Conservation (phyloP, 2,113 vertebrate genomes). For the Atherinomorus stipes region DNA sequence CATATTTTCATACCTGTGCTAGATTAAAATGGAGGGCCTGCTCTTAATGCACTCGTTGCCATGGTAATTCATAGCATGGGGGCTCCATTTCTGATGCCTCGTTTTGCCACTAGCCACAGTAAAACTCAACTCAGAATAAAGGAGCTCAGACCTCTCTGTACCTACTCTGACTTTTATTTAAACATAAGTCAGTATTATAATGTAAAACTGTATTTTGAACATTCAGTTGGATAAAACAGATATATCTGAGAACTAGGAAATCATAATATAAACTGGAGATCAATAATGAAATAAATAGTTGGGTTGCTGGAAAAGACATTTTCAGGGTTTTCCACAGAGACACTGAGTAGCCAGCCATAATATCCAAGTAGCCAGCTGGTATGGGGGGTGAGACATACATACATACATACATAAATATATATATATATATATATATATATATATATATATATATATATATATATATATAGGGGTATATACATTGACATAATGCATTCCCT, state of each 20-base stretch:
- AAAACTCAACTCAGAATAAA: neutral
- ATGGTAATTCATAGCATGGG: slow-evolving; percentile 1
- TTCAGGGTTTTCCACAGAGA: no score
- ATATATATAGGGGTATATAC: no score
- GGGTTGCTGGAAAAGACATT: neutral
- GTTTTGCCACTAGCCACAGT: neutral
- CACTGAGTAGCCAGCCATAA: no score
- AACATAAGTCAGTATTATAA: neutral
- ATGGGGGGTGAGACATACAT: no score
- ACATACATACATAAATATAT: no score
- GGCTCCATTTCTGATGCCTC: neutral
- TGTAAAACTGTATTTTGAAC: neutral
- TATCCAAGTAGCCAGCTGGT: no score
- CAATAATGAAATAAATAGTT: neutral
- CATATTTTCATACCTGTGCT: neutral
- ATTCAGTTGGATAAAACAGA: neutral
- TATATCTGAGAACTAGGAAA: no score
- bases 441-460: no score
- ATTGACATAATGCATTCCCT: no score
- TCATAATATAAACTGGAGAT: neutral
- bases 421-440: no score
- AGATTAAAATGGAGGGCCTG: neutral
- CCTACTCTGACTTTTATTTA: neutral
- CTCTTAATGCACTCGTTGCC: neutral
- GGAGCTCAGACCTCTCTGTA: neutral